These are phyloP conservation scores for Ylistrum balloti DNA, from an alignment of 1,140 invertebrate species.

Conservation along the genomic window DNA sequence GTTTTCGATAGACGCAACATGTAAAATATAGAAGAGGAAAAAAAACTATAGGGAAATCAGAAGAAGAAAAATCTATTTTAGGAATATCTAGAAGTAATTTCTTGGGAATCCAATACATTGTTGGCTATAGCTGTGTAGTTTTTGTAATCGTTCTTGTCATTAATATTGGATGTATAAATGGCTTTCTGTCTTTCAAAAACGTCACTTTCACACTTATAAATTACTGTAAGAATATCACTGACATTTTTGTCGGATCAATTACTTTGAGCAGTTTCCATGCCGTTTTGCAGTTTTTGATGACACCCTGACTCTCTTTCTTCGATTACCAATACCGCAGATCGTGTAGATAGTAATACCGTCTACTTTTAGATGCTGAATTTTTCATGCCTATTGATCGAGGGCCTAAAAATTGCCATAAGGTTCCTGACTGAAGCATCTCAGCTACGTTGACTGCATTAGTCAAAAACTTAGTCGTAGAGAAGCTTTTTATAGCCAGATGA, in stretches of 20 bases:
- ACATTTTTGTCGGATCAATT: background rate
- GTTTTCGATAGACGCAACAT: no score
- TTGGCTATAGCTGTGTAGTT: no score
- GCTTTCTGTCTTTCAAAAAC: background rate
- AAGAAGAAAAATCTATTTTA: background rate
- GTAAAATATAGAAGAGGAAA: no score
- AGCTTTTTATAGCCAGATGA: background rate
- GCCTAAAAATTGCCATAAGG: background rate
- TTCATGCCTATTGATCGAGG: background rate
- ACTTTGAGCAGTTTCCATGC: background rate
- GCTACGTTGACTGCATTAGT: background rate
- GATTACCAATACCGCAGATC: background rate
- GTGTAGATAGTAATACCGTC: background rate
- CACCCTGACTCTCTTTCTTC: background rate
- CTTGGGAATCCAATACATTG: background rate
- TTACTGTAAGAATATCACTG: background rate
- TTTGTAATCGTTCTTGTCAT: no score
- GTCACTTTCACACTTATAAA: background rate
- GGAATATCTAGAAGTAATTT: background rate
- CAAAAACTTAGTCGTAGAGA: background rate
- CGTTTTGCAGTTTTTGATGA: slow-evolving; percentile 24
- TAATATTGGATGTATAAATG: background rate
- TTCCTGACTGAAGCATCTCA: background rate
- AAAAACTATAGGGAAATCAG: no score
- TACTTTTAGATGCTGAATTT: slow-evolving; percentile 27